These are phyloP conservation scores for Cotesia congregata DNA, from an alignment of 2,888 invertebrate genomes.

Conservation along the genomic window DNA sequence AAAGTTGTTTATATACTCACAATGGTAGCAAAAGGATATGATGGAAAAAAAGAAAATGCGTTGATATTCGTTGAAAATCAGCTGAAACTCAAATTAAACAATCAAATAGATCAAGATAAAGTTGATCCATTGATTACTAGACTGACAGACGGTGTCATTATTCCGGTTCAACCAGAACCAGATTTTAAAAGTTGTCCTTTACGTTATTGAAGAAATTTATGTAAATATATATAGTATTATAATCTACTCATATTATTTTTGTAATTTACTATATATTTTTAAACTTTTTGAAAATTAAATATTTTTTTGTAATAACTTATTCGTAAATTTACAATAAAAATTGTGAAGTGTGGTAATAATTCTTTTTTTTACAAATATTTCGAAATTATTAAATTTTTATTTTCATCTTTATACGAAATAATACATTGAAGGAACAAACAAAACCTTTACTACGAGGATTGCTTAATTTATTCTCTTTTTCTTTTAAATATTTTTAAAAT, in stretches of 20 bases:
- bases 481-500: neutral
- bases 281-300: neutral
- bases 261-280: neutral
- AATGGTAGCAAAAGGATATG: constrained; percentile 61
- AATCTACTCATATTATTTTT: neutral
- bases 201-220: constrained; percentile 34
- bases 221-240: neutral
- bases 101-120: constrained; percentile 67
- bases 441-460: constrained; percentile 7
- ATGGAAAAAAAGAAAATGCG: constrained; percentile 45
- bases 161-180: constrained; percentile 59
- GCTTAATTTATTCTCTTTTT: neutral
- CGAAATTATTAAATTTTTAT: constrained; percentile 32
- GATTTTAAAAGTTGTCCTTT: constrained; percentile 46
- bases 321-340: neutral
- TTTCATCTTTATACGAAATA: neutral
- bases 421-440: constrained; percentile 12
- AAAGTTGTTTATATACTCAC: constrained; percentile 70
- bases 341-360: neutral
- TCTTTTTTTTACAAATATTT: neutral
- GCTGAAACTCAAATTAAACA: constrained; percentile 63
- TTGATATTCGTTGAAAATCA: constrained; percentile 62
- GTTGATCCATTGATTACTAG: constrained; percentile 71
- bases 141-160: constrained; percentile 67
- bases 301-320: neutral